Evolutionary conservation across 2,113 vertebrate genomes (phyloP).

Genomic region (Pelusios castaneus): DNA sequence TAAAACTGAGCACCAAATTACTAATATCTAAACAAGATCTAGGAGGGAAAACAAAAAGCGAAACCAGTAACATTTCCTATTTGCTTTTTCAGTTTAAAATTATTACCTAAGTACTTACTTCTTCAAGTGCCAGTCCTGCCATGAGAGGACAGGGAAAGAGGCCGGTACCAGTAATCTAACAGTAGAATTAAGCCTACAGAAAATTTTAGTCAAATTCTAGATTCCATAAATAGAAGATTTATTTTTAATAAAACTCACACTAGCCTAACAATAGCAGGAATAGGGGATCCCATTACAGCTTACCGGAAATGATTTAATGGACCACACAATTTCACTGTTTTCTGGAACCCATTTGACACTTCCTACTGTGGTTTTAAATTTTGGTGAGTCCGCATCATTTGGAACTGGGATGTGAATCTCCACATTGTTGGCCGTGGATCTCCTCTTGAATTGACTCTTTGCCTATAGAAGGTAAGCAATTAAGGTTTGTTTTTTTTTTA

Average conservation of each 20-base stretch:
- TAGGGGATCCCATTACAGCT: constrained; percentile 23
- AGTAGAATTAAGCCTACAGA: neutral
- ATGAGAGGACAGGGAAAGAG: neutral
- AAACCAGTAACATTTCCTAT: neutral
- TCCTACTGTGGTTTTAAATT: constrained; percentile 98
- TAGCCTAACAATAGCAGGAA: neutral
- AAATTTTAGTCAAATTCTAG: neutral
- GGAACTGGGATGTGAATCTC: constrained; percentile 99
- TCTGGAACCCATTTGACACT: constrained; percentile 99
- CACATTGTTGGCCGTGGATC: constrained; percentile 98
- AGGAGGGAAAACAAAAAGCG: too few relatives aligned
- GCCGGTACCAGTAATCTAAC: neutral
- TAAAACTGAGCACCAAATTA: neutral
- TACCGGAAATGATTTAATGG: constrained; percentile 98
- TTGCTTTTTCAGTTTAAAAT: neutral
- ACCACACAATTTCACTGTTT: constrained; percentile 98
- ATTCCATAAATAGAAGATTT: neutral
- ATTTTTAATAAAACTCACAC: neutral
- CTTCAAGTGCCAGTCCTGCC: neutral
- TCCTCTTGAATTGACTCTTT: constrained; percentile 96
- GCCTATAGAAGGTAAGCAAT: constrained; percentile 75
- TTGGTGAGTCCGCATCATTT: constrained; percentile 96
- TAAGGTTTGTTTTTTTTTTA: neutral
- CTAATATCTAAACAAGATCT: neutral
- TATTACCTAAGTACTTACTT: neutral